Percentiles rank a stretch among this genome's conserved stretches.
Conservation (phyloP, 1,140 invertebrate genomes). For the Dendrolimus kikuchii region DNA sequence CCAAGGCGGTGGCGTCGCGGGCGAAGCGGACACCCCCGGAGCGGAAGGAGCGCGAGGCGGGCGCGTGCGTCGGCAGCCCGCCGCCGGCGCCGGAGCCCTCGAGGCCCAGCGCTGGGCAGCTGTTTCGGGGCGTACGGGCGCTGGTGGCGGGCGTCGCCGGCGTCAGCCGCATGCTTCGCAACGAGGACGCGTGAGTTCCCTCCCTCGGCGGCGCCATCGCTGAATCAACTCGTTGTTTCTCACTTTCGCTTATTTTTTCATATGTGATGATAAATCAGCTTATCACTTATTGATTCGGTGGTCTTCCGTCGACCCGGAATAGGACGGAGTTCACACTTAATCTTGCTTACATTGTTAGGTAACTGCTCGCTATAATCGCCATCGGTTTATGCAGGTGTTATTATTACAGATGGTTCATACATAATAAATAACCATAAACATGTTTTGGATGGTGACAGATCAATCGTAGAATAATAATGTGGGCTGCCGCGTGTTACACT, state of each 20-base stretch:
- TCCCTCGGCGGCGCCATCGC: background rate
- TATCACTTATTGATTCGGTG: too few relatives aligned
- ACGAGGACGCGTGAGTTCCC: conserved; percentile 2
- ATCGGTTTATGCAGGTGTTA: too few relatives aligned
- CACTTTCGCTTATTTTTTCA: background rate
- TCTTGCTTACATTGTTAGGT: too few relatives aligned
- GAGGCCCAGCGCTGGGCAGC: conserved; percentile 24
- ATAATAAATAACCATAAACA: too few relatives aligned
- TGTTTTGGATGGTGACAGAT: too few relatives aligned
- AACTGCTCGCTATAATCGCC: too few relatives aligned
- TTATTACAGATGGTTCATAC: too few relatives aligned
- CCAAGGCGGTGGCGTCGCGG: conserved; percentile 59
- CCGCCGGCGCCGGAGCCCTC: conserved; percentile 17
- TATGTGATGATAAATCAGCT: too few relatives aligned
- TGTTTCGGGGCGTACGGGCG: conserved; percentile 29
- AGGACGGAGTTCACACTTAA: too few relatives aligned
- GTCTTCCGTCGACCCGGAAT: too few relatives aligned
- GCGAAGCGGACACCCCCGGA: conserved; percentile 26
- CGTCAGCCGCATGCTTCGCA: conserved; percentile 25
- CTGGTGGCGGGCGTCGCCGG: conserved; percentile 45
- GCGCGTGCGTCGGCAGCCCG: conserved; percentile 16
- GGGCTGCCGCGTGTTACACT: too few relatives aligned
- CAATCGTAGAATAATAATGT: too few relatives aligned
- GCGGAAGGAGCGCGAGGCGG: conserved; percentile 40
- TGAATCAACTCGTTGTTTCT: background rate